Conservation (phyloP, 2,888 invertebrate genomes). For the Spodoptera exigua region DNA sequence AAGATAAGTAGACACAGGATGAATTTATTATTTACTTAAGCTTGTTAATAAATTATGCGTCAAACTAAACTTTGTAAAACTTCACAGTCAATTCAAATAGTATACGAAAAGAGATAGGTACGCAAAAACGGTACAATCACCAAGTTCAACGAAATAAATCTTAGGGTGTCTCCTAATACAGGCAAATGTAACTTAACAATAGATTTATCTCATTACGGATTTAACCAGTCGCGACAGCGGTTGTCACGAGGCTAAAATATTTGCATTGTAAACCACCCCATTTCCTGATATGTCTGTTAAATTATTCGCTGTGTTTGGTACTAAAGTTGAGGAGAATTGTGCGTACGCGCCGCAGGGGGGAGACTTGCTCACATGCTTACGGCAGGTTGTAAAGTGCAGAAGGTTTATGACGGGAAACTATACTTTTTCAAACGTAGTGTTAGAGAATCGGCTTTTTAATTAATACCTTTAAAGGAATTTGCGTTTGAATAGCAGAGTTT, state of each 20-base stretch:
- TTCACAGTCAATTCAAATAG: constrained; percentile 18
- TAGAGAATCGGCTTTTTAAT: too few species aligned
- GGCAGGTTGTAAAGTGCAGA: constrained; percentile 17
- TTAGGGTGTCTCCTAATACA: constrained; percentile 45
- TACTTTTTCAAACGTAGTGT: too few species aligned
- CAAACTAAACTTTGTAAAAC: constrained; percentile 20
- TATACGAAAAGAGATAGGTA: constrained; percentile 13
- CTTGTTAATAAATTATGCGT: neutral
- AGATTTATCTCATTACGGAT: constrained; percentile 74
- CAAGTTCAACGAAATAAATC: constrained; percentile 42
- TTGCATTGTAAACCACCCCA: constrained; percentile 67
- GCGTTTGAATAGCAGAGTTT: too few species aligned
- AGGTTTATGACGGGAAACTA: constrained; percentile 6
- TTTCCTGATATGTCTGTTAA: constrained; percentile 71
- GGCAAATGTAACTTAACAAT: constrained; percentile 50
- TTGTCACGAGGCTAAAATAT: constrained; percentile 73
- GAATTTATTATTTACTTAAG: too few species aligned
- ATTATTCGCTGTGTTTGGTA: constrained; percentile 66
- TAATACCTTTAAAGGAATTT: too few species aligned
- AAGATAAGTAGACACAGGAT: too few species aligned
- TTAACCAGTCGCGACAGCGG: constrained; percentile 72
- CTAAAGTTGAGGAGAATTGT: constrained; percentile 69
- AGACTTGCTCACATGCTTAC: constrained; percentile 19
- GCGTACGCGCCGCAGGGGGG: constrained; percentile 68
- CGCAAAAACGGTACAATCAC: constrained; percentile 25